Evolutionary conservation across 1,140 invertebrate species (phyloP).

Genomic region (Drosophila punjabiensis): DNA sequence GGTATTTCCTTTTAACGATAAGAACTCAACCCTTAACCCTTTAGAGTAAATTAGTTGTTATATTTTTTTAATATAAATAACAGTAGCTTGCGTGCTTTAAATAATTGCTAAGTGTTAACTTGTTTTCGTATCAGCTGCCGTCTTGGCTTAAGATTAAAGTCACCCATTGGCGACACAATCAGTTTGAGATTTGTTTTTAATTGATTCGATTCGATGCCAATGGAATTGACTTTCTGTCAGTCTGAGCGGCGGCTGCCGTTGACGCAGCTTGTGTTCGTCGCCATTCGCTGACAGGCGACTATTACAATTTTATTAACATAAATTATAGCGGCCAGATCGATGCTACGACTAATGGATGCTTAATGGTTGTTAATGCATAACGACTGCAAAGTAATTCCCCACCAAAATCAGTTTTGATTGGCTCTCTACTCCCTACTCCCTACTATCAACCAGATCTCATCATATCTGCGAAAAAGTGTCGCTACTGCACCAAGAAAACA

Average conservation of each 20-base stretch:
- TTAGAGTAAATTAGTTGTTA: not conserved
- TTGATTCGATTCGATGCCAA: conserved; percentile 62
- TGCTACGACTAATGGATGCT: conserved; percentile 53
- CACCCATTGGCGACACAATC: conserved; percentile 53
- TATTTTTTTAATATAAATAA: not conserved
- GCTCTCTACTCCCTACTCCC: conserved; percentile 5
- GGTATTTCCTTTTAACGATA: too few species aligned
- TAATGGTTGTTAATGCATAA: conserved; percentile 56
- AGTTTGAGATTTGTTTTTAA: conserved; percentile 66
- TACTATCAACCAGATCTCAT: conserved; percentile 18
- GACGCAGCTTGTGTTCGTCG: conserved; percentile 58
- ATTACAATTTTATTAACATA: conserved; percentile 74
- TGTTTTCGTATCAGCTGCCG: conserved; percentile 29
- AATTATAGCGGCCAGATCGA: conserved; percentile 60
- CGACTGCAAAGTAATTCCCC: conserved; percentile 31
- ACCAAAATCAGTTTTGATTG: conserved; percentile 54
- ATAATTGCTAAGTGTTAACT: conserved; percentile 22
- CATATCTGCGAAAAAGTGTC: conserved; percentile 14
- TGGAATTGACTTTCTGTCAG: conserved; percentile 55
- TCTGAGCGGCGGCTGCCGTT: conserved; percentile 29
- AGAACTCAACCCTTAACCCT: not conserved
- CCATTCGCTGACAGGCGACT: conserved; percentile 63
- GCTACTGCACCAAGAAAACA: conserved; percentile 26
- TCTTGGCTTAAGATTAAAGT: conserved; percentile 51
- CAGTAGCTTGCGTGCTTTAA: not conserved